Evolutionary conservation across 2,888 invertebrate genomes (phyloP).

Genomic region (Dendrolimus houi): DNA sequence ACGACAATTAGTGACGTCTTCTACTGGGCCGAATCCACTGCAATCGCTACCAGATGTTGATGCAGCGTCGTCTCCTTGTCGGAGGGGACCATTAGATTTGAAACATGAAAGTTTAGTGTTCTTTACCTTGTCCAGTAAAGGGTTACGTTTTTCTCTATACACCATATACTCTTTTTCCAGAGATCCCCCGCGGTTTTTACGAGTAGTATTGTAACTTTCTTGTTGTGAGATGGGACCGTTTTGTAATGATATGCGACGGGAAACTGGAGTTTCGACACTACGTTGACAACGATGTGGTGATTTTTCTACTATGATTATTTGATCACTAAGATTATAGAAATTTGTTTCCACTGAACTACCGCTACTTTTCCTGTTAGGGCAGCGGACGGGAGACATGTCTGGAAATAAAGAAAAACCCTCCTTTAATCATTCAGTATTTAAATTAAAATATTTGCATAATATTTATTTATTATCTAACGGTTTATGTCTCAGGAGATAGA

Average conservation of each 20-base stretch:
- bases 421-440: not conserved
- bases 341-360: constrained; percentile 80
- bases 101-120: constrained; percentile 83
- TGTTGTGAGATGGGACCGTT: constrained; percentile 58
- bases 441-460: not conserved
- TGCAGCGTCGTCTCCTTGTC: constrained; percentile 64
- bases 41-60: constrained; percentile 73
- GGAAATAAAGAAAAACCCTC: constrained; percentile 21
- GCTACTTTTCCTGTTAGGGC: constrained; percentile 78
- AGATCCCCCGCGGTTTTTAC: constrained; percentile 65
- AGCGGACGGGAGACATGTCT: constrained; percentile 81
- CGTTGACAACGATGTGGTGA: constrained; percentile 67
- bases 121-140: constrained; percentile 82
- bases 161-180: constrained; percentile 77
- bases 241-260: constrained; percentile 63
- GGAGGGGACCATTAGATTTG: constrained; percentile 71
- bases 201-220: constrained; percentile 67
- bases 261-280: constrained; percentile 48
- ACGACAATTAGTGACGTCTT: constrained; percentile 53
- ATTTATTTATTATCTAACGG: too few relatives aligned
- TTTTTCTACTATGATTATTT: constrained; percentile 77
- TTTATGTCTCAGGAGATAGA: too few relatives aligned
- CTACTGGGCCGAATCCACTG: constrained; percentile 67
- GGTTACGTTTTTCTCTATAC: constrained; percentile 80
- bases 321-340: constrained; percentile 80